These are phyloP conservation scores for Danio albolineatus DNA, from an alignment of 2,797 vertebrate species.

Conservation along the genomic window DNA sequence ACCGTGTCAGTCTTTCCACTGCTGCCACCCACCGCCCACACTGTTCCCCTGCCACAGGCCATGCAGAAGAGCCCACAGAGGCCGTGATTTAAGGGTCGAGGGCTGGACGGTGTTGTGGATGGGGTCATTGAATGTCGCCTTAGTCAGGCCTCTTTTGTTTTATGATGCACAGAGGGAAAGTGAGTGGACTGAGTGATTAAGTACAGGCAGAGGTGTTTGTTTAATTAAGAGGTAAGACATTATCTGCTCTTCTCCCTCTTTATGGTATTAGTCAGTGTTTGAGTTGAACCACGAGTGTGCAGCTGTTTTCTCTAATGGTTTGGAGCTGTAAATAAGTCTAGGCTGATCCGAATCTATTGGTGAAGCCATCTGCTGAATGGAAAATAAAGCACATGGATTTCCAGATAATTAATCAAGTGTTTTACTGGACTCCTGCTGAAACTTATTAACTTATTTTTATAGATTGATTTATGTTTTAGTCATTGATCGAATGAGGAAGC, in stretches of 20 bases:
- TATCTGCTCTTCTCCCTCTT: conserved; percentile 81
- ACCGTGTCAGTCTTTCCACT: conserved; percentile 70
- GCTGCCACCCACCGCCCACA: conserved; percentile 68
- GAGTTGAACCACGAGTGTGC: conserved; percentile 71
- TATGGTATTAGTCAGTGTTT: conserved; percentile 80
- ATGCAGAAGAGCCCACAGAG: conserved; percentile 59
- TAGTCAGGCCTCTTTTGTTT: conserved; percentile 79
- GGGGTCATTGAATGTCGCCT: conserved; percentile 72
- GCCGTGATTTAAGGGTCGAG: conserved; percentile 86
- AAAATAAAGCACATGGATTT: conserved; percentile 23
- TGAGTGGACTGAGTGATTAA: conserved; percentile 67
- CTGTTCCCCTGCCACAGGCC: conserved; percentile 65
- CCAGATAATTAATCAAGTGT: conserved; percentile 38
- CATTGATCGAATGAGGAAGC: neutral
- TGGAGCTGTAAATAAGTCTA: conserved; percentile 85
- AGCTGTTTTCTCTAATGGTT: conserved; percentile 75
- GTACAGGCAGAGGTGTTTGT: conserved; percentile 85
- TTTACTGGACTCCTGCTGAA: neutral
- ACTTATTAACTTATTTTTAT: neutral
- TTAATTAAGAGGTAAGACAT: conserved; percentile 90
- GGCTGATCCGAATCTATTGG: conserved; percentile 60
- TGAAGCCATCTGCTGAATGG: conserved; percentile 54
- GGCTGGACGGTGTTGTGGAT: conserved; percentile 73
- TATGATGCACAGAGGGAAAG: conserved; percentile 40
- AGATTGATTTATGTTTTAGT: neutral